Conservation (phyloP, 2,888 invertebrate species). For the Conistra vaccinii region DNA sequence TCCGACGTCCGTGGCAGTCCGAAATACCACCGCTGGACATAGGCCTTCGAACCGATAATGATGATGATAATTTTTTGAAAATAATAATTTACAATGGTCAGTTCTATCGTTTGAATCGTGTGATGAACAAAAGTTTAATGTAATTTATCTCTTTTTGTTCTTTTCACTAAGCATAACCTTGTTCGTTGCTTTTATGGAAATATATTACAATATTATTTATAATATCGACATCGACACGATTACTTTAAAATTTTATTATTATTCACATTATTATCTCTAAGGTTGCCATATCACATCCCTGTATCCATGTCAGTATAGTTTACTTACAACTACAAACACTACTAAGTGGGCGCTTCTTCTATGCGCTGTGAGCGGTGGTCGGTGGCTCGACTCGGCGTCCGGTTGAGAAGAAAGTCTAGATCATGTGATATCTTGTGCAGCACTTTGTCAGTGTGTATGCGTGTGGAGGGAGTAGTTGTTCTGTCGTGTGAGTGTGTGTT, state of each 20-base stretch:
- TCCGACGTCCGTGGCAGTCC: too few species aligned
- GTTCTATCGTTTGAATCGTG: background rate
- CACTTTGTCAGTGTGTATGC: constrained; percentile 91
- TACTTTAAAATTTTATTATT: constrained; percentile 6
- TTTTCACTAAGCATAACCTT: background rate
- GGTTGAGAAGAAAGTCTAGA: constrained; percentile 95
- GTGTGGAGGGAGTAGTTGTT: constrained; percentile 82
- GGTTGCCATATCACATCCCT: constrained; percentile 80
- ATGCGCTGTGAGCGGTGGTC: constrained; percentile 75
- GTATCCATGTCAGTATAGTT: constrained; percentile 78
- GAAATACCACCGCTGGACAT: too few species aligned
- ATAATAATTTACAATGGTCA: background rate
- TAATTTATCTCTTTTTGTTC: background rate
- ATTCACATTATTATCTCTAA: constrained; percentile 33
- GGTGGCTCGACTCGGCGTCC: constrained; percentile 84
- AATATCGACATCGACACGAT: background rate
- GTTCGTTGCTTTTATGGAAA: background rate
- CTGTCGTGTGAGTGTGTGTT: constrained; percentile 81
- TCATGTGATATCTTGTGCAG: constrained; percentile 95
- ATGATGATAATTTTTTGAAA: background rate
- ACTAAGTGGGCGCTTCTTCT: constrained; percentile 85
- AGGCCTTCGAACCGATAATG: background rate
- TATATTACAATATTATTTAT: background rate
- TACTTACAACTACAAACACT: constrained; percentile 81
- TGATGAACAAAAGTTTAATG: too few species aligned